Percentiles rank a stretch among this genome's conserved stretches.
Conservation (phyloP, 2,797 vertebrate genomes). For the Acanthis flammea region DNA sequence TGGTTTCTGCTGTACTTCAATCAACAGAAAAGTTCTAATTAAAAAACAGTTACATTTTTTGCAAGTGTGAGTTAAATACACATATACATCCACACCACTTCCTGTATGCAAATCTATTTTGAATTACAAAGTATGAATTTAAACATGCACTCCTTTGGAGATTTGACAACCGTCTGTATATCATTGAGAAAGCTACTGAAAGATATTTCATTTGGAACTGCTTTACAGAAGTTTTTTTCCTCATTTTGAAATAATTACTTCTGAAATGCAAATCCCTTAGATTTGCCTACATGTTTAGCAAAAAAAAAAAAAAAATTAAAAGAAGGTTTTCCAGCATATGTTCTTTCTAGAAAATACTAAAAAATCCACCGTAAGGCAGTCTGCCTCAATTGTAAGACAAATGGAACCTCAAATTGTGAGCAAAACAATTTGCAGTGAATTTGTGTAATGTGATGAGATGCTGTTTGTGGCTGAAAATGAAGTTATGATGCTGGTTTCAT, state of each 20-base stretch:
- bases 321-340: not conserved
- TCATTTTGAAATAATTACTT: constrained; percentile 28
- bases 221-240: constrained; percentile 1
- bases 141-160: not conserved
- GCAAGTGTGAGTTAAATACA: constrained; percentile 17
- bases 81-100: not conserved
- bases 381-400: not conserved
- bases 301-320: not conserved
- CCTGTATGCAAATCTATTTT: constrained; percentile 35
- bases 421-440: not conserved
- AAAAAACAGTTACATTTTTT: constrained; percentile 33
- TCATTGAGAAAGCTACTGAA: not conserved
- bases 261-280: constrained; percentile 17
- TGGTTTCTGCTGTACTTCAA: constrained; percentile 24
- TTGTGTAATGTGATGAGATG: not conserved
- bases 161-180: not conserved
- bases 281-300: not conserved
- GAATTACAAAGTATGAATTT: constrained; percentile 23
- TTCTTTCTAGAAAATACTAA: not conserved
- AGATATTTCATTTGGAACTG: constrained; percentile 4
- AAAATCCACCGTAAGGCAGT: not conserved
- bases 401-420: not conserved
- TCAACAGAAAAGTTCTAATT: constrained; percentile 36
- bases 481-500: not conserved
- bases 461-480: not conserved